Evolutionary conservation across 2,888 invertebrate species (phyloP), one percentile per base, ranked within the genome.

Genomic region (Cyrtodaria siliqua): DNA sequence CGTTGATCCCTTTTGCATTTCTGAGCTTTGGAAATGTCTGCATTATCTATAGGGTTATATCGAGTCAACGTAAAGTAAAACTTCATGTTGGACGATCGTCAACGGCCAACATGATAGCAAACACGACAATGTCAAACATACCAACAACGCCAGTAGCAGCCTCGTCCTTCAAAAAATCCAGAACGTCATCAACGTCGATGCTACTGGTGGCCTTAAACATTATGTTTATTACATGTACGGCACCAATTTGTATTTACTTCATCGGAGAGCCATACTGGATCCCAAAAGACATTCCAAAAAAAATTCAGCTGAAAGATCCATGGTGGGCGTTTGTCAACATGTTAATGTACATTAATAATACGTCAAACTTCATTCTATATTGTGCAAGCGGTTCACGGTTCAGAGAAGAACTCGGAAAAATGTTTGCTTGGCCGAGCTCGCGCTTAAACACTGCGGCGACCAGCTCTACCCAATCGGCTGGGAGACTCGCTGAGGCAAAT

Each of bases 21-120:
- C 75, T 90, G n/a, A 67, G 81, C 33, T n/a, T 73, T 12, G 86
- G 84, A n/a, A 90, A 90, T n/a, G n/a, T n/a, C n/a, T n/a, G n/a
- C n/a, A n/a, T n/a, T n/a, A n/a, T n/a, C n/a, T n/a, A n/a, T n/a
- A 82, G 78, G 52, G 70, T 88, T 16, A 6, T 61, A 38, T 18
- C 40, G 16, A 69, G 38, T 42, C 55, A 66, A n/a, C 53, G 61
- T 12, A 78, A 63, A 40, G 12, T 55, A 2, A 56, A 52, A 20
- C 42, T 60, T 26, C 59, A 29, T 6, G 62, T 69, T 1, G n/a
- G n/a, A n/a, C 59, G 38, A 23, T 53, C 73, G 2, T 12, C 40
- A 16, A 20, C 62, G 24, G 67, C 90, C 18, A 78, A 90, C 27
- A 64, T 89, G 9, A 56, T 84, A 23, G 89, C 86, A 12, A 91